Conservation (phyloP, 2,113 vertebrate genomes). For the Saiga tatarica region DNA sequence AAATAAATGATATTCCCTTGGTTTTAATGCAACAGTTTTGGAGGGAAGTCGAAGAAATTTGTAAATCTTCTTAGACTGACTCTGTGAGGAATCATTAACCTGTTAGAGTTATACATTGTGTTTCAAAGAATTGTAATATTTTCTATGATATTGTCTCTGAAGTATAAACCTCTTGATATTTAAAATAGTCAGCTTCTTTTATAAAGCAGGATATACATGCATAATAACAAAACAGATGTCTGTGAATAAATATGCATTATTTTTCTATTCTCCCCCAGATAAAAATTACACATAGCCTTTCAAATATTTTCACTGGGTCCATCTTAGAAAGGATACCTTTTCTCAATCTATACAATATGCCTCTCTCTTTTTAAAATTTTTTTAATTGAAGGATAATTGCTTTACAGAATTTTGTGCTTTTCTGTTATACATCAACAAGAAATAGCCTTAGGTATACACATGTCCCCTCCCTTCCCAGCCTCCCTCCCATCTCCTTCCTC, state of each 20-base stretch:
- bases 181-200: constrained; percentile 25
- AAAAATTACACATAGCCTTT: constrained; percentile 55
- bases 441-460: background rate
- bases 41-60: background rate
- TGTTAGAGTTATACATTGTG: background rate
- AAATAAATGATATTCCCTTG: background rate
- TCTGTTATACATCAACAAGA: background rate
- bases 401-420: background rate
- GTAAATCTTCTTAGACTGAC: background rate
- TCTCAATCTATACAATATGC: constrained; percentile 23
- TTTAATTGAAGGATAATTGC: background rate
- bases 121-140: constrained; percentile 32
- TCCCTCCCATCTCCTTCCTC: background rate
- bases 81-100: constrained; percentile 37
- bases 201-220: constrained; percentile 25
- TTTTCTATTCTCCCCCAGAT: constrained; percentile 51
- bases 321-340: background rate
- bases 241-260: constrained; percentile 62
- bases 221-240: constrained; percentile 39
- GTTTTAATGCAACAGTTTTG: background rate
- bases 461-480: background rate
- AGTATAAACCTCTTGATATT: background rate
- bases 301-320: background rate
- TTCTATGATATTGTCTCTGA: constrained; percentile 31
- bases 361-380: background rate